Evolutionary conservation across 2,113 vertebrate genomes (phyloP).

Genomic region (Chloropsis hardwickii): DNA sequence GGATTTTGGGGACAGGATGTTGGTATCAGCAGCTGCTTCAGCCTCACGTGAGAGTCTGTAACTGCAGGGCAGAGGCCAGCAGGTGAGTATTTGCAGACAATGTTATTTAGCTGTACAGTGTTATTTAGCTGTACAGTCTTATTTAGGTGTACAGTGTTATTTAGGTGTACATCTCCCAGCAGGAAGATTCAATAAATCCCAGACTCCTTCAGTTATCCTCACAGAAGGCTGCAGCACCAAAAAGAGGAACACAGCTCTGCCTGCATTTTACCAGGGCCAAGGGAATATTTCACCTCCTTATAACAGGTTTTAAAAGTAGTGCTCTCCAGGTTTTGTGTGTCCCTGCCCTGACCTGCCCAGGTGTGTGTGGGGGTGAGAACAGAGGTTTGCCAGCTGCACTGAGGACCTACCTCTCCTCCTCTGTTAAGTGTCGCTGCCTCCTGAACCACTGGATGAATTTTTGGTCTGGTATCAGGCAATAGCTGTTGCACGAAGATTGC

Average conservation of each 20-base stretch:
- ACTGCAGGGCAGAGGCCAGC: conserved; percentile 65
- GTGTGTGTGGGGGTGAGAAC: not conserved
- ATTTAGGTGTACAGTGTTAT: not conserved
- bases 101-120: not conserved
- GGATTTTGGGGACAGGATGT: conserved; percentile 82
- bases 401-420: conserved; percentile 87
- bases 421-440: conserved; percentile 79
- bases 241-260: not conserved
- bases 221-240: not conserved
- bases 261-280: not conserved
- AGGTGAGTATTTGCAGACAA: not conserved
- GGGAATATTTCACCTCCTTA: not conserved
- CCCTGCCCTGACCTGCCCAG: not conserved
- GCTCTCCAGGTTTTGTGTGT: not conserved
- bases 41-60: conserved; percentile 85
- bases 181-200: not conserved
- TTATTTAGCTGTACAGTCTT: not conserved
- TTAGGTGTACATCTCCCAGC: not conserved
- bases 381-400: not conserved
- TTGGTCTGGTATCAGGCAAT: conserved; percentile 81
- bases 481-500: conserved; percentile 93
- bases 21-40: conserved; percentile 82
- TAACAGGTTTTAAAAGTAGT: not conserved
- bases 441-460: conserved; percentile 89
- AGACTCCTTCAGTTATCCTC: not conserved